Evolutionary conservation across 2,888 invertebrate genomes (phyloP).

Genomic region (Drosophila hamatofila): DNA sequence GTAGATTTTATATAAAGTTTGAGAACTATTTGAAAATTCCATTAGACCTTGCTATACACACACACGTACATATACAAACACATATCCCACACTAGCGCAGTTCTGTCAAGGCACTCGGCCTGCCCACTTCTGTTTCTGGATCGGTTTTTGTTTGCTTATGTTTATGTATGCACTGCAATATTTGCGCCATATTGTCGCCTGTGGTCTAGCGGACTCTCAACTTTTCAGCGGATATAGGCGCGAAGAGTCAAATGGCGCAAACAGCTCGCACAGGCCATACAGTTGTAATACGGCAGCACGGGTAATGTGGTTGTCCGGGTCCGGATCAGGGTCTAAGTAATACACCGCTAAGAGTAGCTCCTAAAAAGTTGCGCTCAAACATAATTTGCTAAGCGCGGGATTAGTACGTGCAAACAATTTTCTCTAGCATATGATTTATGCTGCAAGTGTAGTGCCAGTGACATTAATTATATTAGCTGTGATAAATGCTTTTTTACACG

Average conservation of each 20-base stretch:
- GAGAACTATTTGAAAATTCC: conserved; percentile 77
- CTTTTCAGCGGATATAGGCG: conserved; percentile 61
- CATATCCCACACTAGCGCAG: conserved; percentile 7
- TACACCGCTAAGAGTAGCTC: conserved; percentile 28
- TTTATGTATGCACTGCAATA: conserved; percentile 75
- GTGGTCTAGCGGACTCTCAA: conserved; percentile 50
- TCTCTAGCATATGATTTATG: conserved; percentile 51
- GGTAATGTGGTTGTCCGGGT: conserved; percentile 63
- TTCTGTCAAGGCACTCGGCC: conserved; percentile 54
- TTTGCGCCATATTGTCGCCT: conserved; percentile 66
- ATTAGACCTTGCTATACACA: conserved; percentile 72
- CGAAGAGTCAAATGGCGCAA: conserved; percentile 36
- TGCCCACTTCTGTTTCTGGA: conserved; percentile 1
- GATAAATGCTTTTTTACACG: conserved; percentile 72
- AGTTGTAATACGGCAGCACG: conserved; percentile 59
- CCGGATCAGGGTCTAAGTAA: conserved; percentile 23
- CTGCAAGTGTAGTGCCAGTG: conserved; percentile 55
- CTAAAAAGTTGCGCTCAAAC: conserved; percentile 29
- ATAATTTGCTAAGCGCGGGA: conserved; percentile 44
- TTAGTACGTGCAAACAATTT: conserved; percentile 35
- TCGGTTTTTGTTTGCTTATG: conserved; percentile 50
- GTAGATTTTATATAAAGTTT: conserved; percentile 69
- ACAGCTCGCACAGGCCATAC: conserved; percentile 28
- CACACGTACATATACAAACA: conserved; percentile 24
- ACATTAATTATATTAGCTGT: conserved; percentile 72